Evolutionary conservation across 2,113 vertebrate genomes (phyloP).

Genomic region (Hemiscyllium ocellatum): DNA sequence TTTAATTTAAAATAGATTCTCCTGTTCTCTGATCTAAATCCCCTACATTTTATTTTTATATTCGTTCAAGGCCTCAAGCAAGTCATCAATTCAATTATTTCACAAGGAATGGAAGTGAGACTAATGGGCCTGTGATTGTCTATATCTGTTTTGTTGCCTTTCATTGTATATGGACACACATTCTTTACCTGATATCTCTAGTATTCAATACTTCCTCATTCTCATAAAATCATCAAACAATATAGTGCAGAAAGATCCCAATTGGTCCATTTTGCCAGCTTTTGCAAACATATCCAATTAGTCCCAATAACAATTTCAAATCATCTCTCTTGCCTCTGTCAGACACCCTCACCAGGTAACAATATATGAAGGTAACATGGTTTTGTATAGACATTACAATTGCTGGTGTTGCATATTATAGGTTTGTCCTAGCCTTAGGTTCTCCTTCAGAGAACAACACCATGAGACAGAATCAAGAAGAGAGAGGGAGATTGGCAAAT

Average conservation of each 20-base stretch:
- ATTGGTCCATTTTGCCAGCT: neutral
- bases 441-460: too few relatives aligned
- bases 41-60: neutral
- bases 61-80: neutral
- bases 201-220: neutral
- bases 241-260: neutral
- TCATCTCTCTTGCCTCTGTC: neutral
- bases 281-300: neutral
- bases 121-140: neutral
- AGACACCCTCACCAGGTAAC: neutral
- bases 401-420: neutral
- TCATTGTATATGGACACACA: neutral
- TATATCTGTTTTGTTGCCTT: neutral
- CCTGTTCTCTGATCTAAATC: neutral
- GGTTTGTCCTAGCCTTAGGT: neutral
- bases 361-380: neutral
- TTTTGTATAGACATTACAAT: neutral
- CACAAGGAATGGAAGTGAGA: neutral
- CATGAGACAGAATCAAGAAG: too few relatives aligned
- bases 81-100: neutral
- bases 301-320: neutral
- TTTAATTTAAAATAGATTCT: neutral
- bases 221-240: neutral
- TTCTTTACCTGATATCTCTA: neutral
- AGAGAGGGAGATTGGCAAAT: neutral